These are phyloP conservation scores for Lasioglossum lativentre DNA, from an alignment of 2,888 invertebrate genomes.

Conservation along the genomic window DNA sequence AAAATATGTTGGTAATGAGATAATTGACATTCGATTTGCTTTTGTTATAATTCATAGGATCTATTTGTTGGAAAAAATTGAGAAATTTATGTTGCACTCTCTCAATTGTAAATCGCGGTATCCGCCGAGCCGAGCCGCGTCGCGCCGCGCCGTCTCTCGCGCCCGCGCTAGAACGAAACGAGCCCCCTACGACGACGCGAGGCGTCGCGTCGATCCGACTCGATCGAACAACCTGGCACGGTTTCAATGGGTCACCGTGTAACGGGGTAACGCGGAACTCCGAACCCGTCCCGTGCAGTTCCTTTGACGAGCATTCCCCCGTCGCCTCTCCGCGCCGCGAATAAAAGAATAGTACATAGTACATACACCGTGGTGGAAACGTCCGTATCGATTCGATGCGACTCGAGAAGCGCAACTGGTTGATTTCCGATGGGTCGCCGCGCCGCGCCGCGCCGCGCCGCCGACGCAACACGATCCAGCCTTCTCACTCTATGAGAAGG, in stretches of 20 bases:
- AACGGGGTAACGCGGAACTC: background rate
- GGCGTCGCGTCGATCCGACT: background rate
- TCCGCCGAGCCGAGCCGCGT: background rate
- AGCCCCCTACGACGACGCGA: background rate
- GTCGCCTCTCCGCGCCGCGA: background rate
- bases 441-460: background rate
- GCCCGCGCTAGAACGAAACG: background rate
- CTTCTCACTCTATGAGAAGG: too few species aligned
- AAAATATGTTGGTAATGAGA: too few species aligned
- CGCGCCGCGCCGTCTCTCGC: background rate
- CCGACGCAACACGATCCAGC: constrained; percentile 4
- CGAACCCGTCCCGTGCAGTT: background rate
- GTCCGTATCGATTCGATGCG: background rate
- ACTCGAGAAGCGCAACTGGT: background rate
- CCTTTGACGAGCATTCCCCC: background rate
- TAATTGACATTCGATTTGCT: too few species aligned
- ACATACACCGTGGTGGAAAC: background rate
- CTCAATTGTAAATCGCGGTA: constrained; percentile 24
- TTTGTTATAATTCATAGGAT: too few species aligned
- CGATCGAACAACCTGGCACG: constrained; percentile 18
- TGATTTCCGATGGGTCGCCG: constrained; percentile 10
- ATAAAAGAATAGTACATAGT: background rate
- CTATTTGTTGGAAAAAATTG: too few species aligned
- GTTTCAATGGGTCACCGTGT: constrained; percentile 2
- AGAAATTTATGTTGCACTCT: too few species aligned